These are phyloP conservation scores for Himalopsyche anomala DNA, from an alignment of 2,888 invertebrate species.

Conservation along the genomic window DNA sequence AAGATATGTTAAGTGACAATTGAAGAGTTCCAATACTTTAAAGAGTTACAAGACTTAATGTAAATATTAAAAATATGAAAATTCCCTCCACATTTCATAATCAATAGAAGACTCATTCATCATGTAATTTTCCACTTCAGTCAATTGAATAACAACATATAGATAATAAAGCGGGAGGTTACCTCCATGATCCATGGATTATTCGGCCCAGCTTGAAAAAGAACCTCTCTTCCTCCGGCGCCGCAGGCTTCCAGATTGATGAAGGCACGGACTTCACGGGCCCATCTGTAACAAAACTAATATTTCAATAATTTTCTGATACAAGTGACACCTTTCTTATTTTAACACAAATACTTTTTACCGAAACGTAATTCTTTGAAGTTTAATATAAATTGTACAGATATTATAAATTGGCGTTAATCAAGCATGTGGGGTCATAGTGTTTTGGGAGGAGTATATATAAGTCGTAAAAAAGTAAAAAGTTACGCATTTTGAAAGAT, in stretches of 20 bases:
- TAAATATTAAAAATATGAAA: too few relatives aligned
- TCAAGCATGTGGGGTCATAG: too few relatives aligned
- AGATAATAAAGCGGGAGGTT: neutral
- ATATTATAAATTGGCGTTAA: too few relatives aligned
- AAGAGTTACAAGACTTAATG: too few relatives aligned
- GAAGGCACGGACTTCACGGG: constrained; percentile 82
- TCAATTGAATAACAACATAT: neutral
- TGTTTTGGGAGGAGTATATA: too few relatives aligned
- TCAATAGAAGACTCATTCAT: neutral
- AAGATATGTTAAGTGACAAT: neutral
- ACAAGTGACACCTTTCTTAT: neutral
- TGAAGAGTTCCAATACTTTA: too few relatives aligned
- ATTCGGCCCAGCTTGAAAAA: constrained; percentile 90
- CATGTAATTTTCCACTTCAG: neutral
- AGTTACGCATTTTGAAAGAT: too few relatives aligned
- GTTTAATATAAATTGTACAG: too few relatives aligned
- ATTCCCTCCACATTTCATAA: neutral
- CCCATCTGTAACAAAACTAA: constrained; percentile 77
- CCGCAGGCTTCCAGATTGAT: constrained; percentile 94
- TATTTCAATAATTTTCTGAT: constrained; percentile 14
- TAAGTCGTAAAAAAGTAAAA: too few relatives aligned
- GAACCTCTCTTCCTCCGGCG: constrained; percentile 89
- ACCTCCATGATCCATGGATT: constrained; percentile 82
- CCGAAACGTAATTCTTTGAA: too few relatives aligned
- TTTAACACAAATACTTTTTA: too few relatives aligned